Conservation (phyloP, 2,888 invertebrate genomes). For the Mechanitis messenoides region DNA sequence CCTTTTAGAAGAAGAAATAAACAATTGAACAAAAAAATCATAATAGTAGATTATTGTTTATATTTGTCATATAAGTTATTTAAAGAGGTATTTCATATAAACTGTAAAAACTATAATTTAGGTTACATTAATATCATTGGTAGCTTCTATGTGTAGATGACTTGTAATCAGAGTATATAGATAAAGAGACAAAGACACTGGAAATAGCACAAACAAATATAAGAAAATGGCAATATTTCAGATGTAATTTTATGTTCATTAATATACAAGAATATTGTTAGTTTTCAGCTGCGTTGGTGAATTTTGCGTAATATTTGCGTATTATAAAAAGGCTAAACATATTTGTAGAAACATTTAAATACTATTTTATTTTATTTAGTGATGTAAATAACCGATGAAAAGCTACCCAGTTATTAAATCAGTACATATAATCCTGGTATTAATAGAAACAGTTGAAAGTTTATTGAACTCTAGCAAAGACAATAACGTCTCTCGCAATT, state of each 20-base stretch:
- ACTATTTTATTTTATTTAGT: background rate
- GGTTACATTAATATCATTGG: too few relatives aligned
- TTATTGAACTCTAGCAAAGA: background rate
- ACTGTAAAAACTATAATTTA: too few relatives aligned
- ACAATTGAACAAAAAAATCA: too few relatives aligned
- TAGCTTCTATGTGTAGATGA: background rate
- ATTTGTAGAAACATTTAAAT: background rate
- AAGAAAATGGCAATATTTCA: background rate
- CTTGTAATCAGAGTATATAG: background rate
- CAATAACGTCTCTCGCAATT: background rate
- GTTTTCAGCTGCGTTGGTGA: background rate
- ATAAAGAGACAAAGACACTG: background rate
- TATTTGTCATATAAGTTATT: too few relatives aligned
- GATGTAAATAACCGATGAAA: background rate
- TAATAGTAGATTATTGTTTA: too few relatives aligned
- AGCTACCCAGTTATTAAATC: constrained; percentile 5
- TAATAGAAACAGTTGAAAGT: constrained; percentile 9
- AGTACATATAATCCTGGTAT: constrained; percentile 9
- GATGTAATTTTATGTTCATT: background rate
- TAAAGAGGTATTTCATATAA: too few relatives aligned
- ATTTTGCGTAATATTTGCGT: background rate
- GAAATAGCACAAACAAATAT: too few relatives aligned
- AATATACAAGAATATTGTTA: background rate
- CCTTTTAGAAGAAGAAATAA: too few relatives aligned
- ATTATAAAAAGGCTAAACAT: too few relatives aligned